Conservation (phyloP, 2,888 invertebrate genomes). For the Drosophila gaucha region DNA sequence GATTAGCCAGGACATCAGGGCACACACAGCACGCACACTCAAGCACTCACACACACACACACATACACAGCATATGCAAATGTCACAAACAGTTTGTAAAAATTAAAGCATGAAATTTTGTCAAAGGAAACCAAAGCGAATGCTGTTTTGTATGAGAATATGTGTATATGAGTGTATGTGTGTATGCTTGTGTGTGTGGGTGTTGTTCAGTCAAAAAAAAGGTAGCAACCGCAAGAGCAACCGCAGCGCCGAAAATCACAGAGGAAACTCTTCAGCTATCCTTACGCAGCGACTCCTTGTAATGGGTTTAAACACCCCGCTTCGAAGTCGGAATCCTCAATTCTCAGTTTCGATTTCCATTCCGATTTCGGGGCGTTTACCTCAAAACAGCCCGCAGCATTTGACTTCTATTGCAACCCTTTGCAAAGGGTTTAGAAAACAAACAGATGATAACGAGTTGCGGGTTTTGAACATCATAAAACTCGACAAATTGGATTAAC, state of each 20-base stretch:
- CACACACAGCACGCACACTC: conserved; percentile 12
- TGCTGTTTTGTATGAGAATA: conserved; percentile 17
- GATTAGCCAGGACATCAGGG: conserved; percentile 68
- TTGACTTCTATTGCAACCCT: conserved; percentile 44
- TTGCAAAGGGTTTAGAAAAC: conserved; percentile 63
- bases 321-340: conserved; percentile 10
- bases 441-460: conserved; percentile 73
- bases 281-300: conserved; percentile 51
- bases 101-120: conserved; percentile 78
- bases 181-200: conserved; percentile 34
- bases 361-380: conserved; percentile 51
- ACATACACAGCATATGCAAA: conserved; percentile 56
- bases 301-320: conserved; percentile 81
- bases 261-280: conserved; percentile 3
- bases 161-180: conserved; percentile 32
- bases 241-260: conserved; percentile 60
- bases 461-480: conserved; percentile 68
- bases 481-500: conserved; percentile 77
- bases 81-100: conserved; percentile 29
- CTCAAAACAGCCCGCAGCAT: conserved; percentile 30
- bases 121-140: conserved; percentile 50
- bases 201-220: conserved; percentile 35
- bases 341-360: conserved; percentile 14
- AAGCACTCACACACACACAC: conserved; percentile 6
- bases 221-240: conserved; percentile 66